Conservation (phyloP, 35 echinoderm and acorn worm species). For the Apostichopus japonicus region DNA sequence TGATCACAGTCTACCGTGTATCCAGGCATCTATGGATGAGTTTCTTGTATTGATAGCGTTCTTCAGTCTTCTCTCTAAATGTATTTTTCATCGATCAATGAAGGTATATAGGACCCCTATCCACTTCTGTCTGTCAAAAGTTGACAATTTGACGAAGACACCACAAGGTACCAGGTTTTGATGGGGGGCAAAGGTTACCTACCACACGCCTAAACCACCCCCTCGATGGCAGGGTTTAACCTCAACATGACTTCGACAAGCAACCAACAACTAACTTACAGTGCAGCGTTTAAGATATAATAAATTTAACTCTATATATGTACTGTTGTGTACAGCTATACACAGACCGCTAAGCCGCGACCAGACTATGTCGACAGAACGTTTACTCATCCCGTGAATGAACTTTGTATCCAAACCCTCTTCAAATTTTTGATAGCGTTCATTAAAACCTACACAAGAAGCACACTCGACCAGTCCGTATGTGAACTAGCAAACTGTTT, state of each 20-base stretch:
- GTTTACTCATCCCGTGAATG: not conserved
- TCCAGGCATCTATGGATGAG: too few relatives aligned
- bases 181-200: not conserved
- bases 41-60: too few relatives aligned
- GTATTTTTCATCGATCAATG: too few relatives aligned
- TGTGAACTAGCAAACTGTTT: not conserved
- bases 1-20: too few relatives aligned
- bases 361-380: not conserved
- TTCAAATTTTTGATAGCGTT: not conserved
- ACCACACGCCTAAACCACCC: not conserved
- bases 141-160: too few relatives aligned
- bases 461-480: not conserved
- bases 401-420: constrained; percentile 30
- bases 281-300: too few relatives aligned
- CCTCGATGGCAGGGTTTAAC: not conserved
- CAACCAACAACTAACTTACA: not conserved
- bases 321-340: too few relatives aligned
- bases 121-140: too few relatives aligned
- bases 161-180: too few relatives aligned
- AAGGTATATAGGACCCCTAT: too few relatives aligned
- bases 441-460: not conserved
- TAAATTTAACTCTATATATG: too few relatives aligned
- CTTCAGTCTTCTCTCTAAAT: too few relatives aligned
- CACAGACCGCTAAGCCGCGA: not conserved
- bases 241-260: not conserved